A percentile compares a stretch with the other conserved stretches of the same genome.
Conservation (phyloP, 2,113 vertebrate species). For the Oxyruncus cristatus region DNA sequence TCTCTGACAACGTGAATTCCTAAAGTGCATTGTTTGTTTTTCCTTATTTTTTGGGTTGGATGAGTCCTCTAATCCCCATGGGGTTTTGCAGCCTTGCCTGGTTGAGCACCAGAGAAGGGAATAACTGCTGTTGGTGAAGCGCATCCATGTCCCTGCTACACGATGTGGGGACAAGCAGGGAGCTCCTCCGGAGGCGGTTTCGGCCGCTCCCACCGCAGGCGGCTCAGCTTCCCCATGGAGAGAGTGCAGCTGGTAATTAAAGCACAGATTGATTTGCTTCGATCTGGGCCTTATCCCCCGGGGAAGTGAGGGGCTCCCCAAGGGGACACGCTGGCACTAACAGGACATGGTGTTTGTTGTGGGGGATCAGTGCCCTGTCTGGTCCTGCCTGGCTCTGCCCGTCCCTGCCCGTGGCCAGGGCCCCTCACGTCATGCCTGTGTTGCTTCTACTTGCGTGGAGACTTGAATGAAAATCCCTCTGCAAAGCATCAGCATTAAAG, state of each 20-base stretch:
- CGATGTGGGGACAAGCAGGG: neutral
- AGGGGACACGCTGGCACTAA: rapidly evolving
- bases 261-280: conserved; percentile 22
- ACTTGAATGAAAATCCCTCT: conserved; percentile 12
- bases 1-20: neutral
- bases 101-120: neutral
- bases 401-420: rapidly evolving
- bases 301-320: neutral
- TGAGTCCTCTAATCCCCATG: neutral
- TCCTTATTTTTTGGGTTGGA: neutral
- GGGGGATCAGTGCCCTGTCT: neutral
- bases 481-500: conserved; percentile 48
- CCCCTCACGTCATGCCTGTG: rapidly evolving
- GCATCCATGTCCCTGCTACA: neutral
- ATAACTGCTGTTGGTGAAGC: neutral
- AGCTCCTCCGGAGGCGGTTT: neutral
- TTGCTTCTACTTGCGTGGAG: neutral
- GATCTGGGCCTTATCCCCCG: neutral
- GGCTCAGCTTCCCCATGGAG: neutral
- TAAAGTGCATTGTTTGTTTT: neutral
- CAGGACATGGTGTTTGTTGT: neutral
- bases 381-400: neutral
- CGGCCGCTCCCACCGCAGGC: neutral
- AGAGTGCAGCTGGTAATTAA: conserved; percentile 28
- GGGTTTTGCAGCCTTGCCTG: neutral